Base-by-base conservation (phyloP, 2,797 vertebrate genomes). In the Amblyopsis hoosieri region DNA sequence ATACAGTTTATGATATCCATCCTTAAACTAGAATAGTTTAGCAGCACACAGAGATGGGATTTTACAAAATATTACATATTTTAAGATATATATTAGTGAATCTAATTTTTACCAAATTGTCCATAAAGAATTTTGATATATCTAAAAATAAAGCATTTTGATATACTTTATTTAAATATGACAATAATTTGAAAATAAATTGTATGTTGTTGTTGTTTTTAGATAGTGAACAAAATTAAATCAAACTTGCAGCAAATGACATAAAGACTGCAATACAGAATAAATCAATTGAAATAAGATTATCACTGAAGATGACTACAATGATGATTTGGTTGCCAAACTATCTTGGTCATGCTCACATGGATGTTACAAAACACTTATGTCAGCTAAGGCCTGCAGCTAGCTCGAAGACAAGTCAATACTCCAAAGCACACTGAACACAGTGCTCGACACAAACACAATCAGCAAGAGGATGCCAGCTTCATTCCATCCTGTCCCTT, bases 341-440 rank as follows among this genome's bases (percentile, higher is more conserved):
- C 33, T 37, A 37, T 1, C 33, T 37, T 37, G 33, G 33, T 37
- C 33, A 37, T 37, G 33, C 33, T 67, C 55, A 69, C 8, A 37
- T 57, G 67, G 57, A 57, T 23, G 66, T 62, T 11, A 48, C 19
- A 10, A 23, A 29, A 29, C 19, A 49, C 58, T 63, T 76, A 71
- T 15, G 69, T 70, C 14, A 68, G 45, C 62, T 12, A 9, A 57
- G 37, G 55, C 55, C 54, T 57, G 54, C 54, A 4, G 33, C 33
- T 9, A 42, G 13, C 37, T 9, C 54, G 1, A 54, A 29, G 23
- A 15, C 52, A 3, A 11, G 50, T 52, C 51, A n/a, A 54, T n/a
- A 54, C 62, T 60, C 47, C 60, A 47, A 74, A 12, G 71, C 56
- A 75, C 46, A 79, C 13, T 13, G 23, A 71, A 4, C 54, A 72